phyloP scores from a whole-genome alignment of 2,888 invertebrate species.

The Harmothoe impar region DNA sequence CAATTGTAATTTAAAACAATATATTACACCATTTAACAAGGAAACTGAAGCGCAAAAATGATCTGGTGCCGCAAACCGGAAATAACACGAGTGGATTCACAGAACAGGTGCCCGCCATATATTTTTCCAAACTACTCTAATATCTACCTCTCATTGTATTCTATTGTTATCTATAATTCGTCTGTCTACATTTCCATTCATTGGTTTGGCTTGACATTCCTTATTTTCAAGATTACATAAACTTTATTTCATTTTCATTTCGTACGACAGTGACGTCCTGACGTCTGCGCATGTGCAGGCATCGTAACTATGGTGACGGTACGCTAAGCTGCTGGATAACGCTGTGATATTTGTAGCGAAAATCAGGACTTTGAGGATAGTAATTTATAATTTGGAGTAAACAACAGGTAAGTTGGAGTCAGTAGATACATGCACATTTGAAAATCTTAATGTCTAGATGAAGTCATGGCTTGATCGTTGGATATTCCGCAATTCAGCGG shows the following conservation, averaged over 20 bases:
- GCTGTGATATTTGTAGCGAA: not conserved
- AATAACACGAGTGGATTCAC: too few relatives aligned
- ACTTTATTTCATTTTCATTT: not conserved
- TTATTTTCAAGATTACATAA: not conserved
- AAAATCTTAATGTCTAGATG: too few relatives aligned
- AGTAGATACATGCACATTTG: not conserved
- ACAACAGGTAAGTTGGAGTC: not conserved
- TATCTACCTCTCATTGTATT: not conserved
- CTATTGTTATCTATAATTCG: not conserved
- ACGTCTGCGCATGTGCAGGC: constrained; percentile 23
- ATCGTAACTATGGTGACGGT: constrained; percentile 46
- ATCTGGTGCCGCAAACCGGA: too few relatives aligned
- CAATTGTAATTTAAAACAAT: too few relatives aligned
- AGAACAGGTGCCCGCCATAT: too few relatives aligned
- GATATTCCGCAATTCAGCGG: too few relatives aligned
- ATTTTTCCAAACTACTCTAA: too few relatives aligned
- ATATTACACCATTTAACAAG: too few relatives aligned
- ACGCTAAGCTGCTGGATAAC: not conserved
- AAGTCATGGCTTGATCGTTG: too few relatives aligned
- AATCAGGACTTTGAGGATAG: not conserved
- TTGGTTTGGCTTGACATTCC: not conserved
- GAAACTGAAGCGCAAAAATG: too few relatives aligned
- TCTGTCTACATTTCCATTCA: not conserved
- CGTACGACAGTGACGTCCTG: not conserved
- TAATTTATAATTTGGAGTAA: not conserved